Evolutionary conservation across 2,797 vertebrate genomes (phyloP).

Genomic region (Acridotheres tristis): DNA sequence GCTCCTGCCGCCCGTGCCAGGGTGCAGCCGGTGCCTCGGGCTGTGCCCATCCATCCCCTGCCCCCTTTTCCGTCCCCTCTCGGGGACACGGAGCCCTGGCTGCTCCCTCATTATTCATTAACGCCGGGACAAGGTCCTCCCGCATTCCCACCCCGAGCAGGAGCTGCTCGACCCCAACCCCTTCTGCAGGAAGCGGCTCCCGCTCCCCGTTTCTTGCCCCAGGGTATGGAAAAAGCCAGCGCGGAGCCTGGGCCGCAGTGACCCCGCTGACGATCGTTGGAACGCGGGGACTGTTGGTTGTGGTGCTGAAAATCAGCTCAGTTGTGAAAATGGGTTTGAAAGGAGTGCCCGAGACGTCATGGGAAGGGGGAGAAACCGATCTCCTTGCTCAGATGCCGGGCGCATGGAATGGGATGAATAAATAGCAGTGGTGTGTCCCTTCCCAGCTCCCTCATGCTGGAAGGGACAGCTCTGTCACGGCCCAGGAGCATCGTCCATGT

Average conservation of each 20-base stretch:
- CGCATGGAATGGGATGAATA: accelerated
- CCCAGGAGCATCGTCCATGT: accelerated
- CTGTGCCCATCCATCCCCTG: neutral
- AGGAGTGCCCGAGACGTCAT: accelerated
- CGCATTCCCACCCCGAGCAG: neutral
- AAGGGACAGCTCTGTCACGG: neutral
- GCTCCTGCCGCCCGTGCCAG: accelerated
- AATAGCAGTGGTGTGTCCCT: accelerated
- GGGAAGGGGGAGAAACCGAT: accelerated
- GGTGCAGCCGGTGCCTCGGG: accelerated
- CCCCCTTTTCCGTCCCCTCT: neutral
- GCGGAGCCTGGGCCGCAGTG: neutral
- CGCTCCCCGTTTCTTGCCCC: neutral
- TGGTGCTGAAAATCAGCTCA: neutral
- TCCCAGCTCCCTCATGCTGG: accelerated
- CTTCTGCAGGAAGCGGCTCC: accelerated
- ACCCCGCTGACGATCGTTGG: neutral
- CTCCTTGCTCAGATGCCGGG: accelerated
- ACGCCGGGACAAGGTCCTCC: neutral
- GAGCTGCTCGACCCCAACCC: neutral
- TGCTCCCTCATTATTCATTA: slow-evolving; percentile 39
- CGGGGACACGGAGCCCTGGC: neutral
- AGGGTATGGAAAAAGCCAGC: slow-evolving; percentile 24
- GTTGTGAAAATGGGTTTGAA: accelerated
- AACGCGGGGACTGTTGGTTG: neutral